Percentiles rank a stretch among this genome's conserved stretches.
Conservation (phyloP, 2,113 vertebrate species). For the Panurus biarmicus region DNA sequence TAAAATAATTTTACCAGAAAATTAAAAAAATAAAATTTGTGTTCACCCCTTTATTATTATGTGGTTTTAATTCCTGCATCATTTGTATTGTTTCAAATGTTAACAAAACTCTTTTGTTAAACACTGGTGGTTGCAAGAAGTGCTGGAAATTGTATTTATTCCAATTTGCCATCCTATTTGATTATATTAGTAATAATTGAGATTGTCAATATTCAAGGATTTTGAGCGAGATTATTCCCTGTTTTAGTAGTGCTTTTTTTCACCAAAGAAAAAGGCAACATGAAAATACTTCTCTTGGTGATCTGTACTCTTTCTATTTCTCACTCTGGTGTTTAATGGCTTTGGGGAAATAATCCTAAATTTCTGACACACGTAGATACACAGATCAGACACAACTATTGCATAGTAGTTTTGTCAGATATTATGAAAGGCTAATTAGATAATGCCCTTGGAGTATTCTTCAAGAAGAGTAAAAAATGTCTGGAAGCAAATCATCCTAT, state of each 20-base stretch:
- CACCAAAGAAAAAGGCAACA: background rate
- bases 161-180: background rate
- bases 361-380: background rate
- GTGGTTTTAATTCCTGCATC: background rate
- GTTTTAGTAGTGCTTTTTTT: background rate
- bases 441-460: background rate
- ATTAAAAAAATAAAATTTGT: background rate
- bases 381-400: background rate
- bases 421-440: background rate
- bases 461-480: background rate
- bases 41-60: background rate
- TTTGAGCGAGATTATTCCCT: background rate
- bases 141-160: background rate
- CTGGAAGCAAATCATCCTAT: background rate
- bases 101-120: background rate
- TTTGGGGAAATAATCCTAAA: background rate
- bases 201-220: background rate
- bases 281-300: background rate
- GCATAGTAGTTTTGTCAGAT: background rate
- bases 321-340: background rate
- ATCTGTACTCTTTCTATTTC: background rate
- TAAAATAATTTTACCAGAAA: background rate
- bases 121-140: rapidly evolving
- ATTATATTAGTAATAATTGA: background rate
- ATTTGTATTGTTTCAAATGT: background rate